Evolutionary conservation across 1,140 invertebrate genomes (phyloP).

Genomic region (Drosophila arawakana): DNA sequence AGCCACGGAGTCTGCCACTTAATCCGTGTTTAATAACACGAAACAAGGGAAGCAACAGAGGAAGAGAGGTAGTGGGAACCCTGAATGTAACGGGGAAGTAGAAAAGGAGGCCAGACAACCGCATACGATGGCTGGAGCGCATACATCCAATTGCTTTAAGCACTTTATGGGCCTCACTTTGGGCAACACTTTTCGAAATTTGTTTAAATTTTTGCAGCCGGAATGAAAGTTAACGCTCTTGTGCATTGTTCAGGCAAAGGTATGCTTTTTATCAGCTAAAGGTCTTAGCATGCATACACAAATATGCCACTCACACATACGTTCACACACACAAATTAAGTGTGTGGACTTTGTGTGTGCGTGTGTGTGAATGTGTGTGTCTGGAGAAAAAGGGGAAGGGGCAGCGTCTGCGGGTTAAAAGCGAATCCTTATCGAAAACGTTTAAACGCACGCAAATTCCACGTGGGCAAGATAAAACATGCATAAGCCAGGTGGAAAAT

Average conservation of each 20-base stretch:
- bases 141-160: constrained; percentile 57
- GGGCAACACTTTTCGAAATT: constrained; percentile 27
- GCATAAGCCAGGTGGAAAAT: constrained; percentile 64
- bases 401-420: constrained; percentile 74
- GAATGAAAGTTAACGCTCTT: constrained; percentile 59
- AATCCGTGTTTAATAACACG: constrained; percentile 82
- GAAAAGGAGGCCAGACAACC: constrained; percentile 37
- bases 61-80: not conserved
- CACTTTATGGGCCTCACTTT: constrained; percentile 47
- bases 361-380: constrained; percentile 10
- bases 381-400: not conserved
- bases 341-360: not conserved
- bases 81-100: not conserved
- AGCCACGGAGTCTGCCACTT: constrained; percentile 79
- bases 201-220: constrained; percentile 42
- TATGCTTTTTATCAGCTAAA: constrained; percentile 79
- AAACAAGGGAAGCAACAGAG: constrained; percentile 30
- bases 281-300: constrained; percentile 80
- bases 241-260: constrained; percentile 71
- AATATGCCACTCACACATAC: constrained; percentile 57
- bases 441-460: constrained; percentile 82
- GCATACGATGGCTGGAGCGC: constrained; percentile 36
- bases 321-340: constrained; percentile 40
- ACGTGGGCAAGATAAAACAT: constrained; percentile 81
- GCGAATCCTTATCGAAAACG: constrained; percentile 81